Conservation (phyloP, 2,888 invertebrate genomes). For the Plagodis pulveraria region DNA sequence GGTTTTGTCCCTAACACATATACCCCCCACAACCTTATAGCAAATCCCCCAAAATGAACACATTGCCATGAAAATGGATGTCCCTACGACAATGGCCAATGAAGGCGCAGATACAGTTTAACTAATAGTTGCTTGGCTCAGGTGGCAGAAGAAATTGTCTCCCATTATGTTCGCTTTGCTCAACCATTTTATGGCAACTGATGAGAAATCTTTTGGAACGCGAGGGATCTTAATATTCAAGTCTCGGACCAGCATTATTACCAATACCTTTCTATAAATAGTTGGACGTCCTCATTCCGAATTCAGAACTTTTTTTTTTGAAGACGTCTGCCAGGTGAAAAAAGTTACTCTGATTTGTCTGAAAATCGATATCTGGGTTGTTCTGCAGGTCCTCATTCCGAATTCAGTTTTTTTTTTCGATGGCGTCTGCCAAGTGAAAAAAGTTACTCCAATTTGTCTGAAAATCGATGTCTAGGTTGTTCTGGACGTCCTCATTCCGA, state of each 20-base stretch:
- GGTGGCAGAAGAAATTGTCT: slow-evolving; percentile 76
- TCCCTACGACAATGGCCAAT: slow-evolving; percentile 39
- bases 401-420: too few relatives aligned
- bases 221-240: slow-evolving; percentile 68
- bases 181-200: slow-evolving; percentile 72
- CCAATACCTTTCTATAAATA: slow-evolving; percentile 14
- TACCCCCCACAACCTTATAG: slow-evolving; percentile 17
- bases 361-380: too few relatives aligned
- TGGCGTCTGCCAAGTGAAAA: too few relatives aligned
- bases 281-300: too few relatives aligned
- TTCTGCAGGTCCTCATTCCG: too few relatives aligned
- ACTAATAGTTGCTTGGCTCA: slow-evolving; percentile 44
- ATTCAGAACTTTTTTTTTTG: too few relatives aligned
- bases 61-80: slow-evolving; percentile 40
- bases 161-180: slow-evolving; percentile 69
- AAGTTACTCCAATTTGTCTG: too few relatives aligned
- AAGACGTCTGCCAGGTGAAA: too few relatives aligned
- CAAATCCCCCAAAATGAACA: slow-evolving; percentile 42
- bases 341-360: too few relatives aligned
- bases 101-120: slow-evolving; percentile 52
- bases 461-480: too few relatives aligned
- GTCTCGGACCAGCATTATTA: slow-evolving; percentile 40
- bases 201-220: slow-evolving; percentile 71
- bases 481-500: too few relatives aligned
- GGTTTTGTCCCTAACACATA: neutral